Conservation (phyloP, 2,888 invertebrate species). For the Bombyx huttoni region DNA sequence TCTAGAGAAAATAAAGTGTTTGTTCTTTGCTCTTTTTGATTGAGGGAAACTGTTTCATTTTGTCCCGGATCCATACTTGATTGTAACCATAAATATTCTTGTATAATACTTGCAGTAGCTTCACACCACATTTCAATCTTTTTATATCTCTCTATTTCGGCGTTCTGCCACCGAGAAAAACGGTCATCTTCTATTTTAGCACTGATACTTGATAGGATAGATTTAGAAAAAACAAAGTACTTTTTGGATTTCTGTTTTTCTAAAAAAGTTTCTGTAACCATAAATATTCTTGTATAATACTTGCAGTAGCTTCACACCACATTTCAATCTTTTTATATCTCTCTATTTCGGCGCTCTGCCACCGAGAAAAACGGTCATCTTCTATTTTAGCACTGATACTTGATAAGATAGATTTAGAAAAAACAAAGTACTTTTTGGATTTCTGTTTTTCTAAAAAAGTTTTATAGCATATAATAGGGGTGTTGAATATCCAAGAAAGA, state of each 20-base stretch:
- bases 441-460: slow-evolving; percentile 27
- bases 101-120: slow-evolving; percentile 15
- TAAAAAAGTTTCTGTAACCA: too few species aligned
- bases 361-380: slow-evolving; percentile 35
- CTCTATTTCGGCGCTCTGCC: slow-evolving; percentile 45
- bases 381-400: slow-evolving; percentile 53
- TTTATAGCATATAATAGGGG: slow-evolving; percentile 48
- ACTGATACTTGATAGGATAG: slow-evolving; percentile 50
- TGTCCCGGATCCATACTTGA: neutral
- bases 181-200: slow-evolving; percentile 47
- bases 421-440: slow-evolving; percentile 31
- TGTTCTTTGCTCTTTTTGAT: neutral
- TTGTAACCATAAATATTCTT: slow-evolving; percentile 16
- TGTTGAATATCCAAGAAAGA: slow-evolving; percentile 66
- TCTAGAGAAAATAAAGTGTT: neutral
- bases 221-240: slow-evolving; percentile 28
- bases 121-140: slow-evolving; percentile 48
- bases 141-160: slow-evolving; percentile 41
- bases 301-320: slow-evolving; percentile 37
- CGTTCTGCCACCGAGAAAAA: slow-evolving; percentile 35
- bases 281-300: slow-evolving; percentile 22
- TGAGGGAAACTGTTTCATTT: neutral
- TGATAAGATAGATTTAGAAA: slow-evolving; percentile 39
- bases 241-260: slow-evolving; percentile 33
- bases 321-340: slow-evolving; percentile 35